Base-by-base conservation (phyloP, 2,888 invertebrate species). In the Harpalus rubripes region DNA sequence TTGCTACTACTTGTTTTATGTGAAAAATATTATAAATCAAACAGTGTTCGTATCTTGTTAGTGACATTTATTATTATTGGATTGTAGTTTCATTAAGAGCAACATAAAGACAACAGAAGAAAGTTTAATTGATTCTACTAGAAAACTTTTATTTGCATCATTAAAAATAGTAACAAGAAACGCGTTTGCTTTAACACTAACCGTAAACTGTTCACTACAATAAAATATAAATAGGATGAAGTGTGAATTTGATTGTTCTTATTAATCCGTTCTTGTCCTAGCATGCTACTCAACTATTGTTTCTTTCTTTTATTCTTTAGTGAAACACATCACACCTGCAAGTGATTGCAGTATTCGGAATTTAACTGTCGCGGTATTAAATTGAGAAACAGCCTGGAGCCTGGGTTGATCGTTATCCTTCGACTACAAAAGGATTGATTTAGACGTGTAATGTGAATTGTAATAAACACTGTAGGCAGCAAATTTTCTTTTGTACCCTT, bases 41-140 rank as follows among this genome's bases (percentile, higher is more conserved):
- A 59, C 16, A 16, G 18, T 15, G 18, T n/a, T 16, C 59, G 10
- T 59, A 59, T 59, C 59, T 59, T 15, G 7, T 15, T 59, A 59
- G 15, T 59, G 59, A 59, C 59, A 59, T 63, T 63, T 63, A 63
- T 63, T 63, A 63, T 63, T 63, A 63, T 63, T 63, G 63, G 63
- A 3, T 63, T 63, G 63, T 63, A 63, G 26, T 63, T 63, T 18
- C 63, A 26, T 18, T 63, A 63, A 63, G 59, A 63, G 12, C 63
- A 63, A 59, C 59, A 59, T 59, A 59, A 59, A 63, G 26, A 59
- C 59, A 59, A 63, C 63, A 22, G 26, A 63, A 63, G 63, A 63
- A 63, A 63, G 63, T 63, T 63, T 59, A 59, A 59, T 59, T 59
- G 59, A 59, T 59, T 59, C n/a, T 59, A 59, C 6, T 59, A 16